These are phyloP conservation scores for Rhopilema esculentum DNA, from an alignment of 30 jellyfish, hydroid and myxozoan genomes.

Conservation along the genomic window DNA sequence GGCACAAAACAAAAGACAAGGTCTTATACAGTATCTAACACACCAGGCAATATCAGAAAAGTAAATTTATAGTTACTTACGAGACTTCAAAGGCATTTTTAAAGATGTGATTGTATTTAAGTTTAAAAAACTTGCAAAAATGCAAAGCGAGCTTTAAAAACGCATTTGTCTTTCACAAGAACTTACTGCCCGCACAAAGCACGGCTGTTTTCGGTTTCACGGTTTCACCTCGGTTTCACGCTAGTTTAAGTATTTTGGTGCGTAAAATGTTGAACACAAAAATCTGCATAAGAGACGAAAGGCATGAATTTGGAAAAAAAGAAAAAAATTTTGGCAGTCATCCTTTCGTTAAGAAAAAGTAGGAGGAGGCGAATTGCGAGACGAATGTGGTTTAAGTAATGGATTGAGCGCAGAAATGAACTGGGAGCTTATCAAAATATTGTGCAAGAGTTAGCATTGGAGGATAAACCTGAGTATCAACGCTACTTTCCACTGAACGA, in stretches of 20 bases:
- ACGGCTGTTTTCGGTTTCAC: background rate
- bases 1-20: too few relatives aligned
- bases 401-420: slow-evolving; percentile 16
- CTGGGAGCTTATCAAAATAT: slow-evolving; percentile 1
- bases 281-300: slow-evolving; percentile 3
- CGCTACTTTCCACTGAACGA: slow-evolving; percentile 20
- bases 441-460: slow-evolving; percentile 20
- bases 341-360: slow-evolving; percentile 4
- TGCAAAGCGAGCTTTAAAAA: too few relatives aligned
- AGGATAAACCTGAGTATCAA: background rate
- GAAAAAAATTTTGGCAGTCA: slow-evolving; percentile 3
- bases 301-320: slow-evolving; percentile 10
- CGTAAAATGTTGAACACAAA: slow-evolving; percentile 14
- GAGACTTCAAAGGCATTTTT: too few relatives aligned
- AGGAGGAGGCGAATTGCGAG: slow-evolving; percentile 27
- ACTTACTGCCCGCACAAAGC: slow-evolving; percentile 9
- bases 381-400: background rate
- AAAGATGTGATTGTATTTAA: too few relatives aligned
- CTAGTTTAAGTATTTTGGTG: slow-evolving; percentile 12
- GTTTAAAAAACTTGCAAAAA: too few relatives aligned
- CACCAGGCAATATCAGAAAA: too few relatives aligned
- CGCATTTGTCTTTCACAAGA: slow-evolving; percentile 7
- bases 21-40: too few relatives aligned
- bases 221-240: background rate
- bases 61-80: too few relatives aligned